phyloP scores from a whole-genome alignment of 2,888 invertebrate genomes.

The Thera obeliscata region DNA sequence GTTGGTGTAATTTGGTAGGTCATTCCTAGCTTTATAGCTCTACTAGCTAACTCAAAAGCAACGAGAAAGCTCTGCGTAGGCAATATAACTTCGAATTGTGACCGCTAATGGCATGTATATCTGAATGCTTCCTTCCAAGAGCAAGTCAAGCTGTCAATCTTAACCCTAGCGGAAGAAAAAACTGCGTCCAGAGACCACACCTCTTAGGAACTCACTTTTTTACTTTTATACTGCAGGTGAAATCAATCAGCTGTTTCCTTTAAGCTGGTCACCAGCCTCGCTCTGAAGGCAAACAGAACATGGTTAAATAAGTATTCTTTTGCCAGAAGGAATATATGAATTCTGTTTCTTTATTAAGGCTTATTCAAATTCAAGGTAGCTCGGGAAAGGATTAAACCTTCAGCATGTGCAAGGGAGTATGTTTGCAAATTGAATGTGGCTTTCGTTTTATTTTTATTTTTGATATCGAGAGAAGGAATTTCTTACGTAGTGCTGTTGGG shows the following conservation, averaged over 20 bases:
- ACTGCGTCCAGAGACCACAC: too few relatives aligned
- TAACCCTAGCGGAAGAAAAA: too few relatives aligned
- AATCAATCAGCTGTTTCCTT: slow-evolving; percentile 5
- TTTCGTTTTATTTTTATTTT: slow-evolving; percentile 9
- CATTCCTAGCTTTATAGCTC: too few relatives aligned
- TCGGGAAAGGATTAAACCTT: slow-evolving; percentile 18
- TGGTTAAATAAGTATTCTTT: slow-evolving; percentile 24
- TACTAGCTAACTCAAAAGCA: too few relatives aligned
- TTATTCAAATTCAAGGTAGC: slow-evolving; percentile 24
- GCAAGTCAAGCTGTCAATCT: too few relatives aligned
- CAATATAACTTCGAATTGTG: too few relatives aligned
- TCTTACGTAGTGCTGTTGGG: too few relatives aligned
- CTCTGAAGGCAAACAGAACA: slow-evolving; percentile 22
- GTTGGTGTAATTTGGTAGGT: too few relatives aligned
- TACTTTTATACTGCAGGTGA: neutral
- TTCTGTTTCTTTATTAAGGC: slow-evolving; percentile 21
- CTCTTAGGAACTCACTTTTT: too few relatives aligned
- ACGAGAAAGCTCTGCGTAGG: too few relatives aligned
- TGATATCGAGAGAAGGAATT: neutral
- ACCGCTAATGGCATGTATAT: too few relatives aligned
- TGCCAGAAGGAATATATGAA: slow-evolving; percentile 24
- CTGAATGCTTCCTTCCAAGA: too few relatives aligned
- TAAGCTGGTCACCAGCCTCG: neutral
- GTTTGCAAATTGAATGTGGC: slow-evolving; percentile 18
- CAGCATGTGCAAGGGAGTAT: slow-evolving; percentile 4